A percentile compares a stretch with the other conserved stretches of the same genome.
Conservation (phyloP, 2,797 vertebrate species). For the Sebastes paucispinis region DNA sequence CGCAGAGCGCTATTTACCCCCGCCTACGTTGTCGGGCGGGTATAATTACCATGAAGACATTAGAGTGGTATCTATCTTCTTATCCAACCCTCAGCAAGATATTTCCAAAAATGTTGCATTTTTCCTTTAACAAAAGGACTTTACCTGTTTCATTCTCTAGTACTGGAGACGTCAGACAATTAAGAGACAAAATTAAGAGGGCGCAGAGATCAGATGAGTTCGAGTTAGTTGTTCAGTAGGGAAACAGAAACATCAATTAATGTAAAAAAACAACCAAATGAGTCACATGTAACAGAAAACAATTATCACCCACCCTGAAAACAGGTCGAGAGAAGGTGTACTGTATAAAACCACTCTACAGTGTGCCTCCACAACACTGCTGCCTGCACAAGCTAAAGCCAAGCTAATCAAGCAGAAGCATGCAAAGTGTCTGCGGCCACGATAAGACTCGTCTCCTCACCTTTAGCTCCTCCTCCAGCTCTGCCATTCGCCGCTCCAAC, state of each 20-base stretch:
- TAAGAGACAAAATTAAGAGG: background rate
- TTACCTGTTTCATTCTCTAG: background rate
- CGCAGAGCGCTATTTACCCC: too few relatives aligned
- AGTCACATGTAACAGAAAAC: background rate
- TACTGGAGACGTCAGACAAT: background rate
- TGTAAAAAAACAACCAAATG: constrained; percentile 6
- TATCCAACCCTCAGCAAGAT: background rate
- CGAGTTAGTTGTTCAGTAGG: background rate
- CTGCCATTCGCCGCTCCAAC: constrained; percentile 84
- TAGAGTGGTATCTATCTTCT: background rate
- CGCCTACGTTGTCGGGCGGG: too few relatives aligned
- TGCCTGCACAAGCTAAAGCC: constrained; percentile 56
- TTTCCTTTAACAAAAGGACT: background rate
- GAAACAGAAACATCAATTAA: constrained; percentile 20
- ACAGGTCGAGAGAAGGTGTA: background rate
- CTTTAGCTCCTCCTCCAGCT: constrained; percentile 88
- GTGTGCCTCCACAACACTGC: constrained; percentile 23
- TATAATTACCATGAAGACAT: too few relatives aligned
- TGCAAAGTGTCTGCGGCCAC: constrained; percentile 58
- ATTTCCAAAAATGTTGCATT: background rate
- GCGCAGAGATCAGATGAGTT: background rate
- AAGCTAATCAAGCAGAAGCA: constrained; percentile 65
- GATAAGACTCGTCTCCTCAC: constrained; percentile 67
- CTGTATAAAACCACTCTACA: background rate
- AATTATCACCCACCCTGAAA: background rate